Evolutionary conservation across 2,113 vertebrate genomes (phyloP).

Genomic region (Silurus glanis): DNA sequence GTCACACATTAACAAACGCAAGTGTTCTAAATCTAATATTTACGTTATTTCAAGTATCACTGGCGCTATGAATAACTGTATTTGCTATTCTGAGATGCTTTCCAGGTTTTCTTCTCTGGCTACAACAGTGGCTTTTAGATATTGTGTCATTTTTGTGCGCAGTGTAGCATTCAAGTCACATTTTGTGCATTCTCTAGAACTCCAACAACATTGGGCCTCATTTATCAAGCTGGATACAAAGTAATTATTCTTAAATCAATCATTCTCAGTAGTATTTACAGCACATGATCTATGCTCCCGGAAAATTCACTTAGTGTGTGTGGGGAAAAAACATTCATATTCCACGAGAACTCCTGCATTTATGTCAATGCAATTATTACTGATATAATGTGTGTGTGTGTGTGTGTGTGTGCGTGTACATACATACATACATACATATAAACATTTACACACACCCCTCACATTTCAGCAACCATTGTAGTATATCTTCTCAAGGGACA

Average conservation of each 20-base stretch:
- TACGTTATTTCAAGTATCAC: background rate
- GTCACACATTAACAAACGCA: background rate
- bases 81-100: background rate
- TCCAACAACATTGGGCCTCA: background rate
- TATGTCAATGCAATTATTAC: no score
- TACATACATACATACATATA: no score
- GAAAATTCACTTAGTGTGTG: background rate
- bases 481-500: no score
- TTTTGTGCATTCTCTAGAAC: constrained; percentile 14
- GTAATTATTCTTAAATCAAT: background rate
- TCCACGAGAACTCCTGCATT: background rate
- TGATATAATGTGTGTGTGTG: no score
- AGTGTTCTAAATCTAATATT: background rate
- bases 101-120: background rate
- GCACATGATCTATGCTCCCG: background rate
- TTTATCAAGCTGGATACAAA: background rate
- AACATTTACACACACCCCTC: no score
- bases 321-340: background rate
- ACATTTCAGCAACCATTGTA: no score
- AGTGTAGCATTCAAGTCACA: constrained; percentile 49
- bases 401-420: no score
- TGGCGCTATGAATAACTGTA: background rate
- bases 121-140: background rate
- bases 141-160: constrained; percentile 62
- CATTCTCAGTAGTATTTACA: background rate